Conservation (phyloP, 2,888 invertebrate genomes). For the Torymus aiolomorphi region DNA sequence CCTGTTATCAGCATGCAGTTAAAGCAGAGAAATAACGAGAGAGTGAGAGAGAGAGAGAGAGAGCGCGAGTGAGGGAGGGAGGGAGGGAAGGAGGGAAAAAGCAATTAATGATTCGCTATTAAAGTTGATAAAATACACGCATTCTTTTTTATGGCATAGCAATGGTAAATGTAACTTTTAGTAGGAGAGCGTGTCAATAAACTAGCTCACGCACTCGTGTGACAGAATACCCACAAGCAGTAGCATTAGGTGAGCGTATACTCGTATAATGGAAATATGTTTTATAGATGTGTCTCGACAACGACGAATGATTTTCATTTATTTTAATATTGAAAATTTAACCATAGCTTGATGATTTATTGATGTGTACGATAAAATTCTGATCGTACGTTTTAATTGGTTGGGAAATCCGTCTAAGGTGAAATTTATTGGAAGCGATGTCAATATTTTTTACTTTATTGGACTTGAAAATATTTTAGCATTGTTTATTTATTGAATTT, state of each 20-base stretch:
- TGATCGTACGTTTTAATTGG: neutral
- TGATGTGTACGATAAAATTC: neutral
- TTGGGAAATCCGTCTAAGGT: neutral
- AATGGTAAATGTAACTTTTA: neutral
- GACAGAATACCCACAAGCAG: slow-evolving; percentile 11
- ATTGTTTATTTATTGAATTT: too few relatives aligned
- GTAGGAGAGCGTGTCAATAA: slow-evolving; percentile 24
- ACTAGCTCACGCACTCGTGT: slow-evolving; percentile 8
- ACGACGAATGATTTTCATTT: slow-evolving; percentile 15
- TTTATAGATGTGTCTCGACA: neutral
- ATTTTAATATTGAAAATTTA: slow-evolving; percentile 8
- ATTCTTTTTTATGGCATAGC: slow-evolving; percentile 47
- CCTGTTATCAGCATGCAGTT: too few relatives aligned
- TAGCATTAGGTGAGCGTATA: too few relatives aligned
- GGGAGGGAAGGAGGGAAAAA: neutral
- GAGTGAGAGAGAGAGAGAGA: too few relatives aligned
- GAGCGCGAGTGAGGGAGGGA: slow-evolving; percentile 2
- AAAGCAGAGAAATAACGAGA: neutral
- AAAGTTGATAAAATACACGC: slow-evolving; percentile 49
- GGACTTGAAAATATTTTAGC: too few relatives aligned
- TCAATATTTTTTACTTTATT: neutral
- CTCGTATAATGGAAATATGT: slow-evolving; percentile 6
- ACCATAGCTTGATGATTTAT: neutral
- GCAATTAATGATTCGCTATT: slow-evolving; percentile 44
- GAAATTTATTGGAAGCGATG: neutral